phyloP scores from a whole-genome alignment of 2,113 vertebrate species.

The Alectura lathami region DNA sequence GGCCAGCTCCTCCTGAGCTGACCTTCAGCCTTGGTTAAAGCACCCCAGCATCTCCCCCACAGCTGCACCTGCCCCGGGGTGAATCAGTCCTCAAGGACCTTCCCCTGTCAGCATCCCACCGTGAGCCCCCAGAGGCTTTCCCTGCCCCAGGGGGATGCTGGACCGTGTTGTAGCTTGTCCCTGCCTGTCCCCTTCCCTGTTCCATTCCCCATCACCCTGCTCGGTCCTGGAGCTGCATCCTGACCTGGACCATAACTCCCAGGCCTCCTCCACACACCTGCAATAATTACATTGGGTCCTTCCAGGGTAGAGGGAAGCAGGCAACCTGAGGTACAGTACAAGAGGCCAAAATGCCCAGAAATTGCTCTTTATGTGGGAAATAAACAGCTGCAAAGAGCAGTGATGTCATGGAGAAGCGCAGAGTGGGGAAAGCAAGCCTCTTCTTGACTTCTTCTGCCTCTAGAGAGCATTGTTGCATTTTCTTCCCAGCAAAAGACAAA shows the following conservation, averaged over 20 bases:
- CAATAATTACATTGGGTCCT: background rate
- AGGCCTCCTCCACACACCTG: fast-evolving
- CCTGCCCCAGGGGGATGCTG: background rate
- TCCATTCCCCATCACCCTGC: background rate
- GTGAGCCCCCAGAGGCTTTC: fast-evolving
- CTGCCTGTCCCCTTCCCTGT: background rate
- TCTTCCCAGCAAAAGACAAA: constrained; percentile 36
- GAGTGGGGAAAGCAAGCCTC: background rate
- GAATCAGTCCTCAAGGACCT: background rate
- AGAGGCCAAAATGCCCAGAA: background rate
- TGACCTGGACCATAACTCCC: background rate
- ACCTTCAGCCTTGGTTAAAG: background rate
- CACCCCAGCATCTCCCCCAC: background rate
- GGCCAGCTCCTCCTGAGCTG: background rate
- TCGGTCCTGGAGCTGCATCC: background rate
- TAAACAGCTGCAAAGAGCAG: background rate
- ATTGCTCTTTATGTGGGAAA: background rate
- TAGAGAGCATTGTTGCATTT: constrained; percentile 71
- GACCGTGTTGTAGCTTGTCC: background rate
- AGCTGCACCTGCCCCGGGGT: background rate
- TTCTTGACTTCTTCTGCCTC: constrained; percentile 58
- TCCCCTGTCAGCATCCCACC: background rate
- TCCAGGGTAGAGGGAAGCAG: background rate
- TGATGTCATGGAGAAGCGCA: background rate
- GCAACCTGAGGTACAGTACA: background rate